These are phyloP conservation scores for Spheniscus mendiculus DNA, from an alignment of 2,113 vertebrate species.

Conservation along the genomic window DNA sequence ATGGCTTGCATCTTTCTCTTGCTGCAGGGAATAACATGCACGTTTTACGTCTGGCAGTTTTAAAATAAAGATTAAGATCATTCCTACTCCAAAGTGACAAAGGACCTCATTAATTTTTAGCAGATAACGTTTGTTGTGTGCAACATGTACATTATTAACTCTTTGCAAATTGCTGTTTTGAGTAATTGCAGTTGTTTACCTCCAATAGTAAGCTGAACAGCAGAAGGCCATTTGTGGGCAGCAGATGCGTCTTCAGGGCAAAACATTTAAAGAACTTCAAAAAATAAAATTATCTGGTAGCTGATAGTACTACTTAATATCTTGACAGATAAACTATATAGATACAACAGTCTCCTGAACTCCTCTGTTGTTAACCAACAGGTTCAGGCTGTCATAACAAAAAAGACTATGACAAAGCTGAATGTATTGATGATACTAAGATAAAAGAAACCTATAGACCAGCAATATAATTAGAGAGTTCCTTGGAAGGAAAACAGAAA, in stretches of 20 bases:
- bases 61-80: background rate
- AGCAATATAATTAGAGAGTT: background rate
- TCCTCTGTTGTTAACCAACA: background rate
- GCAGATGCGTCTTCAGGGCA: background rate
- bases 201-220: background rate
- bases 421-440: background rate
- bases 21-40: background rate
- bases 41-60: background rate
- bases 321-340: background rate
- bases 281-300: background rate
- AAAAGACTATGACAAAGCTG: background rate
- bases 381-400: background rate
- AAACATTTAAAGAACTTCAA: background rate
- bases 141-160: background rate
- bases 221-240: background rate
- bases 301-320: background rate
- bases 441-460: background rate
- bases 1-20: background rate
- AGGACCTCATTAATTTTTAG: background rate
- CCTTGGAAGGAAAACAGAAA: background rate
- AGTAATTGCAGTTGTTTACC: background rate
- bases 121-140: background rate
- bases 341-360: background rate
- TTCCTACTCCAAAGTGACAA: background rate
- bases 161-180: background rate